phyloP scores from a whole-genome alignment of 2,888 invertebrate genomes.

The Platycnemis pennipes region DNA sequence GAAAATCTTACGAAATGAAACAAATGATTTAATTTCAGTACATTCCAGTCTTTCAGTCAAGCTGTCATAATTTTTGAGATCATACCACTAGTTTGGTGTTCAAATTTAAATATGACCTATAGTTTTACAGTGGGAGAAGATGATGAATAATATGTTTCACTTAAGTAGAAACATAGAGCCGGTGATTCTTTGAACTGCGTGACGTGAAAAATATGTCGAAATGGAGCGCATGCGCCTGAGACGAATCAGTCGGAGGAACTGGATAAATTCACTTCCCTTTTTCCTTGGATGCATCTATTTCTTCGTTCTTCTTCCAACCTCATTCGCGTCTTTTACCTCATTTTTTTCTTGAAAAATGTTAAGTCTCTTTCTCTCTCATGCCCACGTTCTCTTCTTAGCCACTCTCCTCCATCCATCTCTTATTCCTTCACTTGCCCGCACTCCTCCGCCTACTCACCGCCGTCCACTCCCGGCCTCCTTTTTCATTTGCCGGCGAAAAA shows the following conservation, averaged over 20 bases:
- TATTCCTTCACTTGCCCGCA: not conserved
- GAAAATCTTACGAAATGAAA: too few species aligned
- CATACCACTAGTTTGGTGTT: too few species aligned
- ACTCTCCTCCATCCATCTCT: not conserved
- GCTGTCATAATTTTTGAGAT: too few species aligned
- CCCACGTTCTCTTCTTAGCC: not conserved
- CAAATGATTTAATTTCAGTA: too few species aligned
- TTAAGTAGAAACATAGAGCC: too few species aligned
- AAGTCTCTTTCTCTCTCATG: too few species aligned
- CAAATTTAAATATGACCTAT: too few species aligned
- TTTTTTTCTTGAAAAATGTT: not conserved
- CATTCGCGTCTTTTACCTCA: not conserved
- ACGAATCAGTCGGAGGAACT: not conserved
- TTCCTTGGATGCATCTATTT: not conserved
- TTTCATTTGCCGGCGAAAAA: slow-evolving; percentile 63
- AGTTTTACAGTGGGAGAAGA: too few species aligned
- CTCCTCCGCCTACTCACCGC: not conserved
- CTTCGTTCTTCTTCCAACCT: not conserved
- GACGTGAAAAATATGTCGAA: not conserved
- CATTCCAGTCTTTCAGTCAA: too few species aligned
- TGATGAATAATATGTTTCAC: too few species aligned
- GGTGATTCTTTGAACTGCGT: not conserved
- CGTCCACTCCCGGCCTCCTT: slow-evolving; percentile 28
- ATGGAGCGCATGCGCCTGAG: not conserved
- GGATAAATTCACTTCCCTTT: not conserved